Conservation (phyloP, 1,140 invertebrate genomes). For the Drosophila quadrilineata region DNA sequence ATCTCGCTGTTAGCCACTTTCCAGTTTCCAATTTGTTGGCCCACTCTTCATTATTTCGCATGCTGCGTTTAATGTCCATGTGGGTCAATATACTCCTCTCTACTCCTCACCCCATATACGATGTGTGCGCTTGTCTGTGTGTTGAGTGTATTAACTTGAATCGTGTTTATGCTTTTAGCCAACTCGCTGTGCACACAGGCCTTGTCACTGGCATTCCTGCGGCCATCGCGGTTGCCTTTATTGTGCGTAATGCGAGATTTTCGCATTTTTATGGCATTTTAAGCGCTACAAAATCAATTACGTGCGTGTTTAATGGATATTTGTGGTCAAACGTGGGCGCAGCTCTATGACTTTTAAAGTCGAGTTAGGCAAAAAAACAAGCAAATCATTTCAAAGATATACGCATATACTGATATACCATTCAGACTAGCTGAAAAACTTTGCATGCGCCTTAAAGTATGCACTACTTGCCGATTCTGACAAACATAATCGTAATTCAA, state of each 20-base stretch:
- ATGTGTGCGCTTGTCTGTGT: conserved; percentile 5
- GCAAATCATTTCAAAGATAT: no score
- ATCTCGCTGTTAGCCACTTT: conserved; percentile 13
- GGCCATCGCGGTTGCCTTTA: conserved; percentile 23
- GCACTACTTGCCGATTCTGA: conserved; percentile 1
- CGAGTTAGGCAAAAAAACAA: no score
- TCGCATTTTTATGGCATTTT: conserved; percentile 61
- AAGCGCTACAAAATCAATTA: conserved; percentile 64
- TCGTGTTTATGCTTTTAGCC: conserved; percentile 29
- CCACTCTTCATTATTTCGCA: conserved; percentile 50
- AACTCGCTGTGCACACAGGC: conserved; percentile 1
- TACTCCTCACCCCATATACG: no score
- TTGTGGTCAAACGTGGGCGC: conserved; percentile 33
- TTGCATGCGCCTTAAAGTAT: no score
- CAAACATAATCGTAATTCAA: conserved; percentile 8
- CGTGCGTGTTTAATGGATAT: conserved; percentile 46
- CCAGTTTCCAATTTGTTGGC: conserved; percentile 19
- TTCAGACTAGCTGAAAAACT: no score
- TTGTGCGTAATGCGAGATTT: conserved; percentile 54
- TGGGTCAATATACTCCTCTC: conserved; percentile 9
- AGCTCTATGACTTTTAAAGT: not conserved
- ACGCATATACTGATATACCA: no score
- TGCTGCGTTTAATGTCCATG: conserved; percentile 46
- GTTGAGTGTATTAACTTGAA: conserved; percentile 32
- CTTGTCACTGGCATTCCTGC: not conserved